phyloP scores from a whole-genome alignment of 2,888 invertebrate genomes.

The Acleris laterana region DNA sequence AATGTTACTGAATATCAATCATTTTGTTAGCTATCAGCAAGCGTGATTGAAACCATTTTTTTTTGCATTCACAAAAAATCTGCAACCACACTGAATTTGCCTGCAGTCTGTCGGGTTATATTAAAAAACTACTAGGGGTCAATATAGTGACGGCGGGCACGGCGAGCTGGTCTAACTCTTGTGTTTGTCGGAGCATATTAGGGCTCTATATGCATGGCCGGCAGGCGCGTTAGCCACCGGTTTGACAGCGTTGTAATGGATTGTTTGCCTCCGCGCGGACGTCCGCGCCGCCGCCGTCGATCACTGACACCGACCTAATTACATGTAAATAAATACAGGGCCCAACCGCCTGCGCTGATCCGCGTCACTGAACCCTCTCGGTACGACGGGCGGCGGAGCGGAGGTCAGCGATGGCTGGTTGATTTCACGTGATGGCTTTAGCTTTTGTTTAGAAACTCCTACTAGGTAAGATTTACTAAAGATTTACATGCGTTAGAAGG shows the following conservation, averaged over 20 bases:
- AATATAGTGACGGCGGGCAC: constrained; percentile 59
- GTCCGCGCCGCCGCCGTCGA: constrained; percentile 69
- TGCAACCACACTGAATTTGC: constrained; percentile 4
- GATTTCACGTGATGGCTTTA: constrained; percentile 15
- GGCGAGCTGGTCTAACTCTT: constrained; percentile 65
- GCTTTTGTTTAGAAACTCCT: constrained; percentile 31
- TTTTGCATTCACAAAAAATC: neutral
- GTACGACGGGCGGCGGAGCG: constrained; percentile 28
- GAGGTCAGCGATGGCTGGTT: constrained; percentile 35
- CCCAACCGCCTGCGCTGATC: constrained; percentile 51
- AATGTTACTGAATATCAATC: too few species aligned
- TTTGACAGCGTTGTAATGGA: constrained; percentile 74
- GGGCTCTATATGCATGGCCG: constrained; percentile 58
- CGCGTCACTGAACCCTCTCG: constrained; percentile 51
- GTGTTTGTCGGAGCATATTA: constrained; percentile 66
- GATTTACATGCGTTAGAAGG: constrained; percentile 12
- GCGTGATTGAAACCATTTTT: too few species aligned
- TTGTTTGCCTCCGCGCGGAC: constrained; percentile 73
- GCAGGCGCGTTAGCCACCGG: constrained; percentile 47
- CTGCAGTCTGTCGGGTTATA: constrained; percentile 38
- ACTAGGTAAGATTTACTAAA: constrained; percentile 21
- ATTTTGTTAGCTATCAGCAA: too few species aligned
- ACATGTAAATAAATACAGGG: constrained; percentile 78
- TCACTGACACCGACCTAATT: constrained; percentile 77
- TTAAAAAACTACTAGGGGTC: constrained; percentile 59